These are phyloP conservation scores for Drosophila azteca DNA, from an alignment of 1,140 invertebrate species.

Conservation along the genomic window DNA sequence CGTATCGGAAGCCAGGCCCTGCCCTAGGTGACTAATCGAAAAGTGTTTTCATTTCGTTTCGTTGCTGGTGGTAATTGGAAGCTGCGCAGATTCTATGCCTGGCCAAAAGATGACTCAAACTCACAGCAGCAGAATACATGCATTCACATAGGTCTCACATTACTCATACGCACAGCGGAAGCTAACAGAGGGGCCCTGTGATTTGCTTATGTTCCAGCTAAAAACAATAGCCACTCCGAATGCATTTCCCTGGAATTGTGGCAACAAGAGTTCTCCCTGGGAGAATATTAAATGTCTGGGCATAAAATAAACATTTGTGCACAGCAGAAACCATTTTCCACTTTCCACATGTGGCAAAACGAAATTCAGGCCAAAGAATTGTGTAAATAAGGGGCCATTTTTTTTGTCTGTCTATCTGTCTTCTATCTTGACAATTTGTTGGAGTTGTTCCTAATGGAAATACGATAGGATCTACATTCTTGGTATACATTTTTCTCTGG, in stretches of 20 bases:
- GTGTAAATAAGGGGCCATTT: neutral
- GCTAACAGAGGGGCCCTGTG: slow-evolving; percentile 14
- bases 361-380: slow-evolving; percentile 10
- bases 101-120: slow-evolving; percentile 34
- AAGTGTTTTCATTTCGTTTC: slow-evolving; percentile 17
- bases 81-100: slow-evolving; percentile 71
- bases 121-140: slow-evolving; percentile 32
- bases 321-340: neutral
- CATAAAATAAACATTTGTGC: slow-evolving; percentile 11
- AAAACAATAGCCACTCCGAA: slow-evolving; percentile 41
- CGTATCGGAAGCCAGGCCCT: slow-evolving; percentile 38
- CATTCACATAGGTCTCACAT: slow-evolving; percentile 42
- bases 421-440: neutral
- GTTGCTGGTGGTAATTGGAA: slow-evolving; percentile 67
- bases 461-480: no score
- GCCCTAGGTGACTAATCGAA: slow-evolving; percentile 64
- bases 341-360: no score
- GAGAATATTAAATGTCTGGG: neutral
- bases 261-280: slow-evolving; percentile 1
- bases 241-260: slow-evolving; percentile 15
- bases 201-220: slow-evolving; percentile 36
- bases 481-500: no score
- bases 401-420: neutral
- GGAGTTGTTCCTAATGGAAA: no score
- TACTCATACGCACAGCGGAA: slow-evolving; percentile 65